A percentile compares a stretch with the other conserved stretches of the same genome.
These are phyloP conservation scores for Enteromius mattozi DNA, from an alignment of 2,797 vertebrate genomes.

Conservation along the genomic window DNA sequence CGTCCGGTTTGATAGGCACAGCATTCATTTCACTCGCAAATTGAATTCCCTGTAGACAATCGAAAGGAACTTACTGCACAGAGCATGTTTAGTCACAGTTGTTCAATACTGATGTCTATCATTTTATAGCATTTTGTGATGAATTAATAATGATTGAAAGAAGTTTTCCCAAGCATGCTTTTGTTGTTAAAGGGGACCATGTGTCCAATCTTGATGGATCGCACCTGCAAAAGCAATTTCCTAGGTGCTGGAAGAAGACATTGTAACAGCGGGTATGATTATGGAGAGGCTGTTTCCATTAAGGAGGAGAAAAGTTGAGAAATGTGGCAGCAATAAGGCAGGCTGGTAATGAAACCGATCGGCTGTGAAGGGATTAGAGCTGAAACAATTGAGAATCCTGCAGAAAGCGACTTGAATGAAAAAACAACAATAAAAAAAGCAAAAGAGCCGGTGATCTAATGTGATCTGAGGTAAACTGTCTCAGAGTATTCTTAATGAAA, in stretches of 20 bases:
- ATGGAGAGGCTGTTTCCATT: slow-evolving; percentile 67
- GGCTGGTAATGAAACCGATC: slow-evolving; percentile 58
- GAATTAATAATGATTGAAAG: slow-evolving; percentile 24
- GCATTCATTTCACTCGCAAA: slow-evolving; percentile 56
- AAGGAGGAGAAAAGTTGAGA: slow-evolving; percentile 55
- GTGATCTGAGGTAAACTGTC: background rate
- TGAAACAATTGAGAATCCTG: slow-evolving; percentile 49
- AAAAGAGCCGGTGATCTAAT: slow-evolving; percentile 6
- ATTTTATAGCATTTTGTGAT: slow-evolving; percentile 20
- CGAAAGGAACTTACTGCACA: slow-evolving; percentile 19
- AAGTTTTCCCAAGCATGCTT: slow-evolving; percentile 49
- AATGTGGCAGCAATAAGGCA: slow-evolving; percentile 49
- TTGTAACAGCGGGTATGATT: slow-evolving; percentile 65
- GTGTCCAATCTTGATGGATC: slow-evolving; percentile 74
- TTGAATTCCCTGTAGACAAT: slow-evolving; percentile 57
- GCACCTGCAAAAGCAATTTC: slow-evolving; percentile 74
- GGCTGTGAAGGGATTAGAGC: slow-evolving; percentile 56
- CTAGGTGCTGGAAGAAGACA: slow-evolving; percentile 63
- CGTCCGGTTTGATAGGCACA: slow-evolving; percentile 38
- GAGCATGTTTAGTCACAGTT: slow-evolving; percentile 21
- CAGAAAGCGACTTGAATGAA: slow-evolving; percentile 32
- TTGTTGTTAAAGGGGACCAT: slow-evolving; percentile 51
- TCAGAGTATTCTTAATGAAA: background rate
- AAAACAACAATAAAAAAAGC: slow-evolving; percentile 35
- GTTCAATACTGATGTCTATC: slow-evolving; percentile 33